Evolutionary conservation across 2,797 vertebrate species (phyloP), one percentile per base, ranked within the genome.

Genomic region (Anisognathus igniventris): DNA sequence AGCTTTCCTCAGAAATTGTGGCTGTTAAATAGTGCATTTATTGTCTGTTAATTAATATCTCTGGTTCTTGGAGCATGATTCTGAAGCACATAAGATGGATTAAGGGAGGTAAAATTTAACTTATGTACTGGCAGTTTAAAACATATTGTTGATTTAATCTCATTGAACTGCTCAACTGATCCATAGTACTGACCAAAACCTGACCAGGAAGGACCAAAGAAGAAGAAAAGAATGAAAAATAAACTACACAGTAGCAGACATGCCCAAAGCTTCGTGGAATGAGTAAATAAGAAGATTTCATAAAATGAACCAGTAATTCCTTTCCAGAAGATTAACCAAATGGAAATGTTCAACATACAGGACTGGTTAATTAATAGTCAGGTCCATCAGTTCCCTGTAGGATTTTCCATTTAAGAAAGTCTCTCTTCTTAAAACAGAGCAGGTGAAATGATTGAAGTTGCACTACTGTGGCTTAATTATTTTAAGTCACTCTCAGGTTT

Each of bases 41-140:
- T 58, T 54, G 76, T 88, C 87, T 86, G 93, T 94, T 94, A 96
- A 95, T 95, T 94, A 92, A 84, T 92, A 84, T 96, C 87, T 90
- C 70, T 93, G 77, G 9, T 66, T 70, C 86, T 90, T 31, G 7
- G 75, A 92, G 85, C 45, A 47, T 79, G 42, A 28, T 90, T 90
- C 76, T 86, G 68, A 48, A 58, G 70, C 24, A 13, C 73, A 8
- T 71, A 86, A 90, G 47, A 48, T 78, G 74, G 92, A 88, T 96
- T 92, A 96, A 92, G 70, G 67, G 71, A 95, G 94, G 95, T 95
- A 95, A 92, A 97, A 81, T 96, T 96, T 95, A 97, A 95, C 90
- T 93, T 78, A 20, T 42, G 73, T 92, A 66, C 95, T 67, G 73
- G 92, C 70, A 73, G 83, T 93, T 95, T 65, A n/a, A 83, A 88